A percentile compares a stretch with the other conserved stretches of the same genome.
phyloP scores from a whole-genome alignment of 2,113 vertebrate species.

The Athene noctua region DNA sequence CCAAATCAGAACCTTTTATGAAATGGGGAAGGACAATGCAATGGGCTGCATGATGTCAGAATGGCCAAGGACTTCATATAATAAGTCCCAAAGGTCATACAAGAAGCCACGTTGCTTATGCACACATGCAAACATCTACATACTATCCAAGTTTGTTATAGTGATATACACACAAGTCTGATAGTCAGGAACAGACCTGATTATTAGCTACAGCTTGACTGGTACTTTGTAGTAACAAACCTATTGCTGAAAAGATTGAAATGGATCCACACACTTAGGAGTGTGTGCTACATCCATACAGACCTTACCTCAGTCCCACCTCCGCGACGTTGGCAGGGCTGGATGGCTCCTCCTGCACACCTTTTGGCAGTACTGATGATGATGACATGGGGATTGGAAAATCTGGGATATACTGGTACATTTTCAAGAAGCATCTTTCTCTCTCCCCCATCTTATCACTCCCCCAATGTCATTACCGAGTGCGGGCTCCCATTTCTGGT shows the following conservation, averaged over 20 bases:
- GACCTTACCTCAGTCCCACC: neutral
- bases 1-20: neutral
- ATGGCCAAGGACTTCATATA: neutral
- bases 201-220: neutral
- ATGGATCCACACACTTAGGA: too few relatives aligned
- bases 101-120: neutral
- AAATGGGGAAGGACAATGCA: neutral
- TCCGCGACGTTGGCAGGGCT: rapidly evolving
- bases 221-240: neutral
- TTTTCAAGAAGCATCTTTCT: neutral
- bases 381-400: neutral
- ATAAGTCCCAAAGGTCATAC: neutral
- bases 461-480: neutral
- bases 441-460: neutral
- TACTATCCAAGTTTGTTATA: neutral
- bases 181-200: neutral
- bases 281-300: neutral
- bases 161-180: neutral
- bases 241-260: neutral
- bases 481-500: neutral
- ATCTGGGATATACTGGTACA: neutral
- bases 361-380: neutral
- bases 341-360: neutral
- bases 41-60: neutral
- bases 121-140: neutral